Evolutionary conservation across 2,888 invertebrate genomes (phyloP).

Genomic region (Dolomedes plantarius): DNA sequence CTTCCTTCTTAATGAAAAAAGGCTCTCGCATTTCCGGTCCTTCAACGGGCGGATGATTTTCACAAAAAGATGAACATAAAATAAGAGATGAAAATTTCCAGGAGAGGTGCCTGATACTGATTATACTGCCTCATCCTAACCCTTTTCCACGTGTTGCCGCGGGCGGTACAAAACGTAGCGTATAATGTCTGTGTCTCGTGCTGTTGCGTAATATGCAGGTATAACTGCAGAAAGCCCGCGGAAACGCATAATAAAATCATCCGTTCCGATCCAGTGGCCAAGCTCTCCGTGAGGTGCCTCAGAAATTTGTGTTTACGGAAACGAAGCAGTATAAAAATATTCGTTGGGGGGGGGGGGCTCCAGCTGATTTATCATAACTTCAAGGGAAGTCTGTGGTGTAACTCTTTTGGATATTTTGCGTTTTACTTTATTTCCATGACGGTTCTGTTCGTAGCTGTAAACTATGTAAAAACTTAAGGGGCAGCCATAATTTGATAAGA

Average conservation of each 20-base stretch:
- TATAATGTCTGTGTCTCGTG: neutral
- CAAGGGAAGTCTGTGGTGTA: too few relatives aligned
- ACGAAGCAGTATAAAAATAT: too few relatives aligned
- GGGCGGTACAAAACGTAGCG: neutral
- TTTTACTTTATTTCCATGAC: too few relatives aligned
- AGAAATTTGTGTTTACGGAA: conserved; percentile 8
- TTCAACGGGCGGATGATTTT: neutral
- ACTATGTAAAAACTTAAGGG: too few relatives aligned
- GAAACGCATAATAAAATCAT: neutral
- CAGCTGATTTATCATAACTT: neutral
- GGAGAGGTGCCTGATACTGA: neutral
- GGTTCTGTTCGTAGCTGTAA: too few relatives aligned
- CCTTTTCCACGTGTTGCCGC: neutral
- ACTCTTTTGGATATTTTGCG: too few relatives aligned
- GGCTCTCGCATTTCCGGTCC: neutral
- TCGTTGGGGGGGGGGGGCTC: neutral
- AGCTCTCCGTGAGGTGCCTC: neutral
- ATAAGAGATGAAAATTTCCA: neutral
- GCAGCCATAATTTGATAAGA: too few relatives aligned
- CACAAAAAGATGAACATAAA: neutral
- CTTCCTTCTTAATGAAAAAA: neutral
- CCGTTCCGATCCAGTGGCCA: neutral
- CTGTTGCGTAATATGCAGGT: neutral
- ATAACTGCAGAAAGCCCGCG: neutral
- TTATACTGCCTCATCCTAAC: neutral